phyloP scores from a whole-genome alignment of 2,113 vertebrate species.

The Thalassarche chlororhynchos region DNA sequence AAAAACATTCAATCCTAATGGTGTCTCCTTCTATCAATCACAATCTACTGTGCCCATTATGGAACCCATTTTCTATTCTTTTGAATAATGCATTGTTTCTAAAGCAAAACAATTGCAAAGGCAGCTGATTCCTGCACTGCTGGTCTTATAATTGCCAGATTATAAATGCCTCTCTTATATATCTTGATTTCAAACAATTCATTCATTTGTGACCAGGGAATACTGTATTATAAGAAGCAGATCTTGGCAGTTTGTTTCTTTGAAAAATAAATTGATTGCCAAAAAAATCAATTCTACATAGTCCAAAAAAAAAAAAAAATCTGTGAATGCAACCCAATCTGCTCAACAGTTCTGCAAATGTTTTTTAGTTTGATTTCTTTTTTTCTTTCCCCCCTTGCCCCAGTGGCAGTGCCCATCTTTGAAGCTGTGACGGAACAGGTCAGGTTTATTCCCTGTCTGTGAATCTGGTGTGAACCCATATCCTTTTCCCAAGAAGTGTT shows the following conservation, averaged over 20 bases:
- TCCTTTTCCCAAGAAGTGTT: neutral
- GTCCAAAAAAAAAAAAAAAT: neutral
- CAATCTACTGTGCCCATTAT: neutral
- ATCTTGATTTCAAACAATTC: neutral
- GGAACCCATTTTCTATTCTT: slow-evolving; percentile 33
- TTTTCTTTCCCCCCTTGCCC: neutral
- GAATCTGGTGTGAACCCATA: neutral
- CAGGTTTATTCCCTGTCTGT: neutral
- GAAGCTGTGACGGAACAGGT: neutral
- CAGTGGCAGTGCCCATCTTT: neutral
- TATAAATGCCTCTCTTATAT: neutral
- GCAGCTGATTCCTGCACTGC: slow-evolving; percentile 18
- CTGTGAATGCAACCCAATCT: neutral
- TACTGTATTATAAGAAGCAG: neutral
- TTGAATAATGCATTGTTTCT: slow-evolving; percentile 52
- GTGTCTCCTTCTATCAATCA: slow-evolving; percentile 29
- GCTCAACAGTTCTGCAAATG: neutral
- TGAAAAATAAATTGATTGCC: slow-evolving; percentile 4
- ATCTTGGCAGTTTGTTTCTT: neutral
- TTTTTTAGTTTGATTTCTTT: neutral
- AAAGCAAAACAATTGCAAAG: slow-evolving; percentile 20
- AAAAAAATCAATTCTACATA: neutral
- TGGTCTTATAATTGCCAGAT: neutral
- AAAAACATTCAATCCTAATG: slow-evolving; percentile 19
- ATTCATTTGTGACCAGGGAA: neutral